Evolutionary conservation across 2,797 vertebrate genomes (phyloP).

Genomic region (Bradypus variegatus): DNA sequence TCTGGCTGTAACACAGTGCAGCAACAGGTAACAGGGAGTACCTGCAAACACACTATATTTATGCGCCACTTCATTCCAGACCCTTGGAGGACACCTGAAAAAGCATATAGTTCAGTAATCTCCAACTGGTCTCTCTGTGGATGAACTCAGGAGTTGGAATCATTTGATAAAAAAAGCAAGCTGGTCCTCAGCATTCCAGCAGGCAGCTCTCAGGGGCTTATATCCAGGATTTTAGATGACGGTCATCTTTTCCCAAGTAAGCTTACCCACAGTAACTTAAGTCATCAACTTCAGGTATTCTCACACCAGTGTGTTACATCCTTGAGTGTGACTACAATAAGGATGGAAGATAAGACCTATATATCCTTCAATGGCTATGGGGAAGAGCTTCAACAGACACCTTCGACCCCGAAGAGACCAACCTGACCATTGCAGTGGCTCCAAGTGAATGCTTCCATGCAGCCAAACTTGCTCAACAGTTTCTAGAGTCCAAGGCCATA

Average conservation of each 20-base stretch:
- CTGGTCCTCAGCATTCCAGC: background rate
- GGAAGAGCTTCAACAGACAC: background rate
- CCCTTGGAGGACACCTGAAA: background rate
- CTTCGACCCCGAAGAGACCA: constrained; percentile 14
- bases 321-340: background rate
- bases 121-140: background rate
- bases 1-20: background rate
- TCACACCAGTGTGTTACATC: background rate
- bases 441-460: background rate
- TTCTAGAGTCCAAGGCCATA: background rate
- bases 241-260: background rate
- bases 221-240: background rate
- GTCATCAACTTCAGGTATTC: background rate
- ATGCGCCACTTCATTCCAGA: background rate
- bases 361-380: background rate
- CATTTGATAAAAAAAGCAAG: background rate
- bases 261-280: constrained; percentile 1
- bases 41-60: background rate
- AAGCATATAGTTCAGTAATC: background rate
- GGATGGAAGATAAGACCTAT: background rate
- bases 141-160: background rate
- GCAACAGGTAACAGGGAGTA: background rate
- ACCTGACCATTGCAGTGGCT: background rate
- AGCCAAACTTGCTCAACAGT: background rate
- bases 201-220: background rate